Base-by-base conservation (phyloP, 2,797 vertebrate genomes). In the Pangasius djambal region DNA sequence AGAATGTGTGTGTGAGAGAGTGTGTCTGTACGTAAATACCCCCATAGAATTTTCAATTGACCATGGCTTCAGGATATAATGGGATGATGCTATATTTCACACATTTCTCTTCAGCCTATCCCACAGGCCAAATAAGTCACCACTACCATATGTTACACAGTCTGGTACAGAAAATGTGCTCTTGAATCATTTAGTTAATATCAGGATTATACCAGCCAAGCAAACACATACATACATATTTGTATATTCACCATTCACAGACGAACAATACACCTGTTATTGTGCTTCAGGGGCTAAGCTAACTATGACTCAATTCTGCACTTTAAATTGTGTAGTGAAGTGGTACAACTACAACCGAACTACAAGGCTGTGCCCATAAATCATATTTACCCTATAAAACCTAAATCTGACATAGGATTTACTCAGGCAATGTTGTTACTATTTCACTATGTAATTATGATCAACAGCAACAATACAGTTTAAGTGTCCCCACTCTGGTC, bases 101-200 rank as follows among this genome's bases (percentile, higher is more conserved):
- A 83, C 81, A 63, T 83, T 83, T 40, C 57, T 83, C 57, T 63
- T 2, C 37, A 59, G 8, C 20, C 20, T 82, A 7, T 40, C 22
- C 57, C 34, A 83, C 34, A 63, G 57, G 57, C 37, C 37, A 83
- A 82, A 82, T 59, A 82, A 61, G 34, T 63, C 57, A 61, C 18
- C 7, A 16, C 37, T 28, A 44, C 79, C 55, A 61, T 57, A 81
- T 81, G 78, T 78, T 78, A n/a, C 44, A 78, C 48, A 31, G 50
- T 78, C 28, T 18, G 15, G 16, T 79, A 9, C 34, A 83, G 81
- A 44, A 22, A 83, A 63, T 40, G 5, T 83, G 79, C 34, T 40
- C 22, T 48, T 65, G 3, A 65, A 83, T 83, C 16, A 48, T 65
- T 65, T 63, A 83, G 6, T 44, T 65, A 9, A 61, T 59, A 37